These are phyloP conservation scores for Cassiopea andromeda DNA, from an alignment of 30 jellyfish, hydroid and myxozoan species.

Conservation along the genomic window DNA sequence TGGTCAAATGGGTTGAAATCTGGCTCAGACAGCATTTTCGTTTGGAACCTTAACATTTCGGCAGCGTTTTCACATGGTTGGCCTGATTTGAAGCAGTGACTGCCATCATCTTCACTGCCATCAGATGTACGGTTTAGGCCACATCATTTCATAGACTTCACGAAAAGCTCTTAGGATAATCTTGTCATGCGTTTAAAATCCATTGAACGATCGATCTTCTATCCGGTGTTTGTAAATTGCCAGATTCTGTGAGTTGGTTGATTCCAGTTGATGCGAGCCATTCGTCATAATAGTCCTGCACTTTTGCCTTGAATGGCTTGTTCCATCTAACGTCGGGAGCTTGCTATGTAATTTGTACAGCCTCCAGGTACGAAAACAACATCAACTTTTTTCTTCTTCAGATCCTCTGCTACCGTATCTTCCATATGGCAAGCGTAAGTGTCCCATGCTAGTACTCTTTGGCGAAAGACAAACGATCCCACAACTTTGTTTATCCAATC, in stretches of 20 bases:
- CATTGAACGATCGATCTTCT: background rate
- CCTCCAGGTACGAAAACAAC: background rate
- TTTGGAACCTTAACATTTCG: background rate
- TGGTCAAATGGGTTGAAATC: no score
- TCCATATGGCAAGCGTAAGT: background rate
- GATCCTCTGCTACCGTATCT: background rate
- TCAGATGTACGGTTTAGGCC: background rate
- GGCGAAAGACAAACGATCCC: background rate
- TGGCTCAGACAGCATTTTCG: no score
- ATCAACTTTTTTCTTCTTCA: background rate
- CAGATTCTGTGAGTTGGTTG: background rate
- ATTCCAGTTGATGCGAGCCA: background rate
- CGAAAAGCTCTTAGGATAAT: background rate
- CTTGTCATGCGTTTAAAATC: background rate
- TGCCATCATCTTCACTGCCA: background rate
- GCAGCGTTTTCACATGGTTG: background rate
- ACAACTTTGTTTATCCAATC: background rate
- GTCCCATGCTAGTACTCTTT: background rate
- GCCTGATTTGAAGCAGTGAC: background rate
- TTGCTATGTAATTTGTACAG: background rate
- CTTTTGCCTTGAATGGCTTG: background rate
- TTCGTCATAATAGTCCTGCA: background rate
- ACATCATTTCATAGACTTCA: background rate
- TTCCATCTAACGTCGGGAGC: background rate
- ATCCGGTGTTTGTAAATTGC: background rate